phyloP scores from a whole-genome alignment of 2,888 invertebrate genomes.

The Mycalesis mineus region DNA sequence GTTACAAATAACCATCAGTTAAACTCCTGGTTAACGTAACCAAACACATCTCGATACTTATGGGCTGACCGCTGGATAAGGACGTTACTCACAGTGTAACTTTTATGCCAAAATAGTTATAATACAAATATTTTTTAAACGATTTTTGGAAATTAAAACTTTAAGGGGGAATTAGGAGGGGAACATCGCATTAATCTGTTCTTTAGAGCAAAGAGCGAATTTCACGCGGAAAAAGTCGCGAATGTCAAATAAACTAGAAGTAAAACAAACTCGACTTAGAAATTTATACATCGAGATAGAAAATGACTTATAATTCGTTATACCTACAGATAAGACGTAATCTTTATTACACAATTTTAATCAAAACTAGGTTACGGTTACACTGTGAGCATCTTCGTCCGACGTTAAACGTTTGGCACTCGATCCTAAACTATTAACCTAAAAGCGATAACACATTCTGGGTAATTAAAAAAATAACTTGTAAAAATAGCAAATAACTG shows the following conservation, averaged over 20 bases:
- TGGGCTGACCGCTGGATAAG: slow-evolving; percentile 1
- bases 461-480: slow-evolving; percentile 36
- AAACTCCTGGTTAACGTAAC: slow-evolving; percentile 28
- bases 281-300: too few relatives aligned
- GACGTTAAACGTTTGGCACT: slow-evolving; percentile 49
- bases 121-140: too few relatives aligned
- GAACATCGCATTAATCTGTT: too few relatives aligned
- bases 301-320: too few relatives aligned
- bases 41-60: not conserved
- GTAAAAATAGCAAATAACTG: slow-evolving; percentile 42
- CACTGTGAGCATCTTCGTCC: slow-evolving; percentile 28
- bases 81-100: slow-evolving; percentile 7
- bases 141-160: too few relatives aligned
- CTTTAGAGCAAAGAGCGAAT: too few relatives aligned
- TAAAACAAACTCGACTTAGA: too few relatives aligned
- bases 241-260: too few relatives aligned
- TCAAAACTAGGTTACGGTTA: slow-evolving; percentile 5
- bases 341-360: not conserved
- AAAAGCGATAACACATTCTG: slow-evolving; percentile 49
- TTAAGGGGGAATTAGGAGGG: too few relatives aligned
- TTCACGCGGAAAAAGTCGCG: too few relatives aligned
- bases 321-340: too few relatives aligned
- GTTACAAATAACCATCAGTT: slow-evolving; percentile 29
- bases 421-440: slow-evolving; percentile 40
- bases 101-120: not conserved